phyloP scores from a whole-genome alignment of 2,113 vertebrate genomes.

The Nesoenas mayeri region DNA sequence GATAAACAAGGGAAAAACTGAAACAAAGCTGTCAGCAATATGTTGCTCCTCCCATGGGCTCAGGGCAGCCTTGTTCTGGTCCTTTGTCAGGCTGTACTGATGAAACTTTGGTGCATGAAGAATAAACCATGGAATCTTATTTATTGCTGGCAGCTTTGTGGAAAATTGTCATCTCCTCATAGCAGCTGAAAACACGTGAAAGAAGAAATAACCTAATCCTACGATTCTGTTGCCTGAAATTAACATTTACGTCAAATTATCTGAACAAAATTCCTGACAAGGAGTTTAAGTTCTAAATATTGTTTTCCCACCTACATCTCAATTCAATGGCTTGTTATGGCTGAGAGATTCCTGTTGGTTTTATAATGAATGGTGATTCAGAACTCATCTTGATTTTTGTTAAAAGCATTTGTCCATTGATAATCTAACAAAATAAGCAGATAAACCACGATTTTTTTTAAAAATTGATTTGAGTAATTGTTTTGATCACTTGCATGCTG shows the following conservation, averaged over 20 bases:
- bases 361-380: not conserved
- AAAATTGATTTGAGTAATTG: not conserved
- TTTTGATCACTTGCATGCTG: not conserved
- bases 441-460: not conserved
- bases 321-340: not conserved
- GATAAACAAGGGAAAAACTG: not conserved
- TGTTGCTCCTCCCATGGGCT: not conserved
- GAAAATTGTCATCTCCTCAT: not conserved
- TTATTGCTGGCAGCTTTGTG: not conserved
- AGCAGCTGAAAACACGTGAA: not conserved
- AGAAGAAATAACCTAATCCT: not conserved
- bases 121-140: not conserved
- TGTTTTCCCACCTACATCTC: not conserved
- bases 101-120: not conserved
- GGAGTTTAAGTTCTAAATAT: not conserved
- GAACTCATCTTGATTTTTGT: slow-evolving; percentile 3
- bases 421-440: slow-evolving; percentile 28
- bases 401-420: not conserved
- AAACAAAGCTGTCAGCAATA: not conserved
- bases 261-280: not conserved
- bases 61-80: not conserved
- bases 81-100: not conserved
- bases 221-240: not conserved
- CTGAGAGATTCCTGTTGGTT: not conserved
- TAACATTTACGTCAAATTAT: not conserved